Base-by-base conservation (phyloP, 2,113 vertebrate species). In the Corythoichthys intestinalis region DNA sequence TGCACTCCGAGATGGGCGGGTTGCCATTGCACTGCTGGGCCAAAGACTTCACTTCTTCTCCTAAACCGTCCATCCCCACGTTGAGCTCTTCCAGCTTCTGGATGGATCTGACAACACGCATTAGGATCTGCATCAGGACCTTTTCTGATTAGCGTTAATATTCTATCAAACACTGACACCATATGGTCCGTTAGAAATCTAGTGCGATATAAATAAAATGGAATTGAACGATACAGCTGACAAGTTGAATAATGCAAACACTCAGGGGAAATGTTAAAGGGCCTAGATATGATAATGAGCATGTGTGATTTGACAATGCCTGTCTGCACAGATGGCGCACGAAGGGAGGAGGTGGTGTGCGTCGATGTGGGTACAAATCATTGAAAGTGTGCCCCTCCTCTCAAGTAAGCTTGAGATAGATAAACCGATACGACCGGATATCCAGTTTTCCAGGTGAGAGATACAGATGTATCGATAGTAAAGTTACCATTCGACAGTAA, bases 21-120 rank as follows among this genome's bases (percentile, higher is more conserved):
- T 84, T 87, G 60, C 82, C 84, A 28, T 87, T 95, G 41, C 93
- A 97, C 46, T 95, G 95, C 81, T 95, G 94, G 66, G 75, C 89
- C 69, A 95, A 90, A n/a, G 89, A 77, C 38, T 94, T 93, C 0
- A 96, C 94, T 41, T 98, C 96, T 17, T 93, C 96, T 69, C 93
- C 95, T 67, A 96, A 86, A 72, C 78, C 92, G 77, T 99, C 97
- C 93, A 98, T 98, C 66, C 97, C 96, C 80, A 99, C 94, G 48
- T 98, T 99, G 80, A 99, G 91, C 84, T 99, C 97, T 73, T 98
- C 97, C 74, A 99, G 92, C 78, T 98, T 98, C 84, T 97, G 96
- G 81, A 99, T 98, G 71, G 97, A 99, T 80, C 97, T 99, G 84
- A 69, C 48, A 9, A 9, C 65, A 41, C 53, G 12, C 37, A 35